Evolutionary conservation across 92 coral and sea anemone species (phyloP).

Genomic region (Palythoa heliodiscus): DNA sequence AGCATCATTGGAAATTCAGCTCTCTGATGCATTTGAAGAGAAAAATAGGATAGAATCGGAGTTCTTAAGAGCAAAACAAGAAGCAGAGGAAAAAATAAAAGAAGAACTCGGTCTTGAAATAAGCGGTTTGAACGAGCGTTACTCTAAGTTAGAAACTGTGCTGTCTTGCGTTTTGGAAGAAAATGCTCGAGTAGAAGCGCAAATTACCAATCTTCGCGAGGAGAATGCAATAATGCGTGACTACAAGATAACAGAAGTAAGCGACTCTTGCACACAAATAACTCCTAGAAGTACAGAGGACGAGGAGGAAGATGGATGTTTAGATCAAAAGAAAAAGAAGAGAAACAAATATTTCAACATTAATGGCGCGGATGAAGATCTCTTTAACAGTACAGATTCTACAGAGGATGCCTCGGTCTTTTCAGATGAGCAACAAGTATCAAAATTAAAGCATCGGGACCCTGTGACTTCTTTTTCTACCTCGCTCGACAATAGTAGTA

Average conservation of each 20-base stretch:
- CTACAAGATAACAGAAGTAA: constrained; percentile 74
- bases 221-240: constrained; percentile 72
- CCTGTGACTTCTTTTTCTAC: not conserved
- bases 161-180: constrained; percentile 76
- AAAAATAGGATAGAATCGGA: constrained; percentile 69
- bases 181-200: constrained; percentile 66
- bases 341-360: not conserved
- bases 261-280: constrained; percentile 77
- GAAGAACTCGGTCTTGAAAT: constrained; percentile 43
- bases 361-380: not conserved
- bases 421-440: not conserved
- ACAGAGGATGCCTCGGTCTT: constrained; percentile 14
- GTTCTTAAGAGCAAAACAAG: constrained; percentile 50
- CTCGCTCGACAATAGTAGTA: not conserved
- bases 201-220: constrained; percentile 66
- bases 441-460: not conserved
- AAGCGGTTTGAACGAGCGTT: constrained; percentile 55
- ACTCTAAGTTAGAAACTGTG: constrained; percentile 74
- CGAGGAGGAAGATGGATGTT: constrained; percentile 45
- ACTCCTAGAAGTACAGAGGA: constrained; percentile 78
- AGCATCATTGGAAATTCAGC: constrained; percentile 78
- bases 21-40: constrained; percentile 78
- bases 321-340: not conserved
- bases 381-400: not conserved
- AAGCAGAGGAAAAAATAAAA: constrained; percentile 29